These are phyloP conservation scores for Hyles euphorbiae DNA, from an alignment of 1,140 invertebrate species.

Conservation along the genomic window DNA sequence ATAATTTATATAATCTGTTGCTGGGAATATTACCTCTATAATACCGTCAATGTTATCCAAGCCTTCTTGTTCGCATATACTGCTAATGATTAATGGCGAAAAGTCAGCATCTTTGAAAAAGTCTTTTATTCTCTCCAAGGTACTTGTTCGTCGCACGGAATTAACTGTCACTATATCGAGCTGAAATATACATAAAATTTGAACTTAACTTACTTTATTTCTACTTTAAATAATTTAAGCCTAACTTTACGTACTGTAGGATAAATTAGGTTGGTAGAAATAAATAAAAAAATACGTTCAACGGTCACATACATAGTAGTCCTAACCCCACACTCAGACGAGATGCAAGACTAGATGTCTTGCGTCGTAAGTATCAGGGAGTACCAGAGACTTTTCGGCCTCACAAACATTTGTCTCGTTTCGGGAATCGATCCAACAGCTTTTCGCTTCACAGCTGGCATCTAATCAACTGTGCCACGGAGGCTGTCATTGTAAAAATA, in stretches of 20 bases:
- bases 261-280: too few relatives aligned
- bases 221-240: too few relatives aligned
- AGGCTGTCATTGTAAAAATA: neutral
- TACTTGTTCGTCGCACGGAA: constrained; percentile 19
- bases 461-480: neutral
- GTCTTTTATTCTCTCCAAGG: constrained; percentile 12
- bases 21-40: constrained; percentile 18
- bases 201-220: neutral
- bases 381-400: too few relatives aligned
- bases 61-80: constrained; percentile 34
- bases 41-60: constrained; percentile 32
- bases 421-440: too few relatives aligned
- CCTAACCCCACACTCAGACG: too few relatives aligned
- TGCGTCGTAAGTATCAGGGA: too few relatives aligned
- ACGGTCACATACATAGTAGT: too few relatives aligned
- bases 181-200: constrained; percentile 17
- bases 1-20: too few relatives aligned
- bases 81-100: constrained; percentile 20
- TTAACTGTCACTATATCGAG: constrained; percentile 29
- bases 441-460: too few relatives aligned
- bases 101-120: constrained; percentile 11
- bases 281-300: too few relatives aligned
- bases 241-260: too few relatives aligned
- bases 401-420: neutral
- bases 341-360: too few relatives aligned